A percentile compares a stretch with the other conserved stretches of the same genome.
Conservation (phyloP, 2,797 vertebrate genomes). For the Esox lucius region DNA sequence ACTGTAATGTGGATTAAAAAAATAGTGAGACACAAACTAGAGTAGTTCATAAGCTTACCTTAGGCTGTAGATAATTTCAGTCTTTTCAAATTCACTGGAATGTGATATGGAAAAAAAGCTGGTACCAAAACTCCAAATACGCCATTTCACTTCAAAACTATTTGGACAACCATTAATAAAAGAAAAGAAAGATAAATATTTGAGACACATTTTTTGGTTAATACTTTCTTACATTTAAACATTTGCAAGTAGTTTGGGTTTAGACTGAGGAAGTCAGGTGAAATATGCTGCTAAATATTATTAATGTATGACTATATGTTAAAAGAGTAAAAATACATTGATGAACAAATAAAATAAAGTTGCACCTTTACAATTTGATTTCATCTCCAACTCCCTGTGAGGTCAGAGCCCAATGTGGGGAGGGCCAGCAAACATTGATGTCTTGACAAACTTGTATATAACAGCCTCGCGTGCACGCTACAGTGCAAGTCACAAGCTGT, state of each 20-base stretch:
- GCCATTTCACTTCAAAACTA: background rate
- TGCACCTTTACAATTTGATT: background rate
- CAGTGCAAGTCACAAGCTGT: background rate
- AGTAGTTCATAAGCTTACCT: conserved; percentile 47
- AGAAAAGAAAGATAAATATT: background rate
- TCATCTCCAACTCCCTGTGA: background rate
- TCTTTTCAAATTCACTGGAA: background rate
- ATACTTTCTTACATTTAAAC: too few species aligned
- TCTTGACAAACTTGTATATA: background rate
- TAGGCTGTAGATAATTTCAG: conserved; percentile 21
- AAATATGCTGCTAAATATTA: too few species aligned
- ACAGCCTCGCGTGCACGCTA: background rate
- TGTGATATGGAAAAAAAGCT: conserved; percentile 1
- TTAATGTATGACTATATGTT: background rate
- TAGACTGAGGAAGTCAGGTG: too few species aligned
- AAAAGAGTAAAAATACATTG: background rate
- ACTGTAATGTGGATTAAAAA: background rate
- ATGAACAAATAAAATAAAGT: background rate
- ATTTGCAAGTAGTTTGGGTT: too few species aligned
- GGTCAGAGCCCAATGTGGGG: background rate
- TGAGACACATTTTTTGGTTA: too few species aligned
- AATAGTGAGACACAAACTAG: background rate
- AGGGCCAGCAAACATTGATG: background rate
- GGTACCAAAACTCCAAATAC: background rate
- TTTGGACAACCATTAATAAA: background rate